A percentile compares a stretch with the other conserved stretches of the same genome.
phyloP scores from a whole-genome alignment of 2,797 vertebrate genomes.

The Acestrorhynchus altus region DNA sequence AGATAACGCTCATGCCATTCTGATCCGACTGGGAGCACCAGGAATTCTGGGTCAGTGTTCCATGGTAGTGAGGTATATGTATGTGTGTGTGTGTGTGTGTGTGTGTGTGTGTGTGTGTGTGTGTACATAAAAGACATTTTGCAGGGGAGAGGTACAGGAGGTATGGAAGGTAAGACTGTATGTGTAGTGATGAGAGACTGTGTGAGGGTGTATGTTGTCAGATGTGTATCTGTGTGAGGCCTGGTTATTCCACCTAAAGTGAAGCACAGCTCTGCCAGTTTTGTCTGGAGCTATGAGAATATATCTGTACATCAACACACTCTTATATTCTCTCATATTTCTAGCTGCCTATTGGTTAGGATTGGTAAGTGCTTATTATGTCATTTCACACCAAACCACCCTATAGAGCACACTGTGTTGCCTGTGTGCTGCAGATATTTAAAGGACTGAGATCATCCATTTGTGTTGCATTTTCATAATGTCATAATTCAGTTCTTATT shows the following conservation, averaged over 20 bases:
- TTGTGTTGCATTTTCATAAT: neutral
- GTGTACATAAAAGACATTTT: constrained; percentile 10
- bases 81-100: constrained; percentile 38
- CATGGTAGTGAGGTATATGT: constrained; percentile 44
- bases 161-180: neutral
- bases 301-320: too few relatives aligned
- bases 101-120: constrained; percentile 31
- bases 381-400: neutral
- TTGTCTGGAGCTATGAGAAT: neutral
- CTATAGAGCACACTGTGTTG: neutral
- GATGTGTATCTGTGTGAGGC: constrained; percentile 19
- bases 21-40: constrained; percentile 47
- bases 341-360: neutral
- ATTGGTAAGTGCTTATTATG: neutral
- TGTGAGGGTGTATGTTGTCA: neutral
- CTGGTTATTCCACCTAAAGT: neutral
- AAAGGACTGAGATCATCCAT: too few relatives aligned
- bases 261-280: neutral
- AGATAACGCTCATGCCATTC: constrained; percentile 30
- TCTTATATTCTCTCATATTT: neutral
- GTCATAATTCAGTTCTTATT: too few relatives aligned
- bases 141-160: neutral
- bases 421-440: too few relatives aligned
- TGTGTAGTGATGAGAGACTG: neutral
- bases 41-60: constrained; percentile 55